Evolutionary conservation across 2,797 vertebrate species (phyloP), one percentile per base, ranked within the genome.

Genomic region (Sciurus vulgaris): DNA sequence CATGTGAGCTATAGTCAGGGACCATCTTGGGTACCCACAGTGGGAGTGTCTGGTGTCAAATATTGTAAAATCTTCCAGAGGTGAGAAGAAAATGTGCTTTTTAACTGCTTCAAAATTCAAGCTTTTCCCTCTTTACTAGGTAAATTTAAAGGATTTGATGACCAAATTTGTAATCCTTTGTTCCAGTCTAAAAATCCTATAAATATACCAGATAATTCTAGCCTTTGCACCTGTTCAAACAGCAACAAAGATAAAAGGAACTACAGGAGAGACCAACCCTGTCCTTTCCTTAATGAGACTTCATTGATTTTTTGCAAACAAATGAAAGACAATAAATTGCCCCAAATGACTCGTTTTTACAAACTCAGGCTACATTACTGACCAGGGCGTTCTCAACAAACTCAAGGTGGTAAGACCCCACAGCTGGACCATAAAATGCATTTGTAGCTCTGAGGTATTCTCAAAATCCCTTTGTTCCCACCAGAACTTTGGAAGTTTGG

Each of bases 181-280:
- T 97, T 97, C 95, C 83, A 97, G 97, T 96, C 69, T 79, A 41
- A 81, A 96, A 83, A 94, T 94, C 95, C 97, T 96, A 95, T 97
- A 97, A 95, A 96, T 96, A 97, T 0, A 1, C 90, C 95, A 87
- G 96, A 85, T 96, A 91, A 98, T 96, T 97, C 94, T 94, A 97
- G 94, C 87, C 84, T 97, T 77, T 89, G 92, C 98, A 98, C 98
- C 98, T 98, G 97, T 98, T 98, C 95, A 98, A 98, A 98, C 97
- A 98, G 86, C 97, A 98, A 97, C 89, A 94, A 86, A 86, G 91
- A 96, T 89, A 97, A 98, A 98, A 97, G 70, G 67, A 93, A 89
- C 96, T 47, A 95, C 93, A 85, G 94, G 97, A 97, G 98, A 98
- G 65, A 90, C 92, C 97, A 95, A 89, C 97, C 93, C 95, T 91